Evolutionary conservation across 1,140 invertebrate genomes (phyloP).

Genomic region (Maniola jurtina): DNA sequence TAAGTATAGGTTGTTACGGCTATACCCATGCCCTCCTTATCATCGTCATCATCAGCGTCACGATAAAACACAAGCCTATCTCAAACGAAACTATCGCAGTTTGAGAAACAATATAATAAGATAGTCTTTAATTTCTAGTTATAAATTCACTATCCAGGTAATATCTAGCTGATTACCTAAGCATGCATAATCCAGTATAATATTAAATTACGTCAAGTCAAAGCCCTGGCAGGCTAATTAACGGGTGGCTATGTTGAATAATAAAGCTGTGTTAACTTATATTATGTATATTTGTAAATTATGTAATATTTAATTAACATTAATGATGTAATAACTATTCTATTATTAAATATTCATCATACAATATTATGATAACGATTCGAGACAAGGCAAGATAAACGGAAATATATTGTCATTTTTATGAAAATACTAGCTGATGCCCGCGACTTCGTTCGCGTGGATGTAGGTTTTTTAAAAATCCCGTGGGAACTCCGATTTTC

Average conservation of each 20-base stretch:
- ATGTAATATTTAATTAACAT: neutral
- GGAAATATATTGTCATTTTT: no score
- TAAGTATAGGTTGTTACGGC: no score
- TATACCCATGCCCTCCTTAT: no score
- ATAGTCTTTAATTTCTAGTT: neutral
- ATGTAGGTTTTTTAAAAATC: no score
- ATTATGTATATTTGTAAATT: neutral
- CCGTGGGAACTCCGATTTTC: no score
- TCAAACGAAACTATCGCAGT: no score
- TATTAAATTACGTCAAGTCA: constrained; percentile 8
- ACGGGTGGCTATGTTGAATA: constrained; percentile 3
- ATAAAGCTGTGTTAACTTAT: neutral
- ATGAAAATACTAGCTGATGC: no score
- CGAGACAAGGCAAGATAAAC: neutral
- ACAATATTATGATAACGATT: neutral
- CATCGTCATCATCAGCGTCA: no score
- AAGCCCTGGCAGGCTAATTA: constrained; percentile 2
- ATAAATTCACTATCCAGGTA: neutral
- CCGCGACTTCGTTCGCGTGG: no score
- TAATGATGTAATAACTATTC: no score
- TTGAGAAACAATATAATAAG: neutral
- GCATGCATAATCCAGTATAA: constrained; percentile 9
- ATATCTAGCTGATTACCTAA: constrained; percentile 1
- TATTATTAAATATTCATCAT: neutral
- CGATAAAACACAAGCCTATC: no score